phyloP scores from a whole-genome alignment of 23 tunicate genomes.

The Oikopleura vanhoeffeni region DNA sequence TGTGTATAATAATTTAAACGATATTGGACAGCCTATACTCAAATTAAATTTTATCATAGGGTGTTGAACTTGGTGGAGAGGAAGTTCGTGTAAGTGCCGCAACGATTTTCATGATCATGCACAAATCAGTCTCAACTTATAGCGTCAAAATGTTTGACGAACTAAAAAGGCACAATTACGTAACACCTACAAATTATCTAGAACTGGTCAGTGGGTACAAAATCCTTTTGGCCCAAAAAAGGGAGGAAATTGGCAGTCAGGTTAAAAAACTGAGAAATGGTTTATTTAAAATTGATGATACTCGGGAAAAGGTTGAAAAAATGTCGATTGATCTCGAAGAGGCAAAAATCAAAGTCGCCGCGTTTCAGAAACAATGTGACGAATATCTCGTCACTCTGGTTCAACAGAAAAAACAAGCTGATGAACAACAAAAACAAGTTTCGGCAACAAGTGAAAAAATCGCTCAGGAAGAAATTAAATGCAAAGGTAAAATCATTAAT shows the following conservation, averaged over 20 bases:
- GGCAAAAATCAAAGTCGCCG: slow-evolving; percentile 66
- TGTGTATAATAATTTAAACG: too few species aligned
- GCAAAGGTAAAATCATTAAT: too few species aligned
- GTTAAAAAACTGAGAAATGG: slow-evolving; percentile 74
- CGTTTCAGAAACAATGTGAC: slow-evolving; percentile 78
- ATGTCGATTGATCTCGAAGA: slow-evolving; percentile 84
- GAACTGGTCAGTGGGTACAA: slow-evolving; percentile 84
- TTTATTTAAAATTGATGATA: slow-evolving; percentile 82
- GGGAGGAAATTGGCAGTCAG: slow-evolving; percentile 77
- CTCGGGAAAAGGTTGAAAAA: slow-evolving; percentile 74
- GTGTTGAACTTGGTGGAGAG: slow-evolving; percentile 49
- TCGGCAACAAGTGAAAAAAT: slow-evolving; percentile 80
- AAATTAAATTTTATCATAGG: too few species aligned
- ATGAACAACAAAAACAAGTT: slow-evolving; percentile 80
- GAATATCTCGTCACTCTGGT: slow-evolving; percentile 77
- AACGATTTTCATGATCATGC: slow-evolving; percentile 69
- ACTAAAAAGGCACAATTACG: slow-evolving; percentile 84
- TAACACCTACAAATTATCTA: slow-evolving; percentile 83
- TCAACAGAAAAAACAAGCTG: slow-evolving; percentile 86
- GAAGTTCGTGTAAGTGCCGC: slow-evolving; percentile 79
- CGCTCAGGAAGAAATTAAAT: slow-evolving; percentile 53
- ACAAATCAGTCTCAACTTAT: slow-evolving; percentile 56
- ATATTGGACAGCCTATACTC: too few species aligned
- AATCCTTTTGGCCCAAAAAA: slow-evolving; percentile 37
- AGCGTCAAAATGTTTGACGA: slow-evolving; percentile 66